Evolutionary conservation across 2,797 vertebrate species (phyloP).

Genomic region (Sebastes diploproa): DNA sequence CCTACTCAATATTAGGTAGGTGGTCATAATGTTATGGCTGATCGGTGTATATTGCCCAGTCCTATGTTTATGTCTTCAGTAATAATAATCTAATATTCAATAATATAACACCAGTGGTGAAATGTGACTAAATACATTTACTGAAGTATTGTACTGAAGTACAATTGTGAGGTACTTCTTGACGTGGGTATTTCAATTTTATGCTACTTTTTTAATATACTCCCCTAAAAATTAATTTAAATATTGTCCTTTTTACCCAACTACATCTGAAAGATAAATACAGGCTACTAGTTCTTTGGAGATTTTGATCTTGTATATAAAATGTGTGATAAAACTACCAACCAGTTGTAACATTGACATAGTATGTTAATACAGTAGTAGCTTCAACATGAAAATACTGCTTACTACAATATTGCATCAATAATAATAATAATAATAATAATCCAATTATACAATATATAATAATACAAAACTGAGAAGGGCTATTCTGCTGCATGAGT

Average conservation of each 20-base stretch:
- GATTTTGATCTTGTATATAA: not conserved
- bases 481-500: not conserved
- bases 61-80: not conserved
- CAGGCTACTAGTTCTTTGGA: not conserved
- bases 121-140: not conserved
- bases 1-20: no score
- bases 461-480: not conserved
- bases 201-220: not conserved
- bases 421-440: not conserved
- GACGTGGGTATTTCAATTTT: not conserved
- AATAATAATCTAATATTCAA: not conserved
- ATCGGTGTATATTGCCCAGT: no score
- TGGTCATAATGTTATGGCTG: no score
- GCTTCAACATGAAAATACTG: not conserved
- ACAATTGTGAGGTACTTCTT: no score
- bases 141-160: not conserved
- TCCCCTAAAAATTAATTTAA: not conserved
- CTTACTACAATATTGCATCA: not conserved
- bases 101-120: not conserved
- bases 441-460: not conserved
- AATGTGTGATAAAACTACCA: not conserved
- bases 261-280: not conserved
- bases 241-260: not conserved
- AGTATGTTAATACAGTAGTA: not conserved
- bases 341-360: not conserved